Base-by-base conservation (phyloP, 2,113 vertebrate genomes). In the Heterochromis multidens region DNA sequence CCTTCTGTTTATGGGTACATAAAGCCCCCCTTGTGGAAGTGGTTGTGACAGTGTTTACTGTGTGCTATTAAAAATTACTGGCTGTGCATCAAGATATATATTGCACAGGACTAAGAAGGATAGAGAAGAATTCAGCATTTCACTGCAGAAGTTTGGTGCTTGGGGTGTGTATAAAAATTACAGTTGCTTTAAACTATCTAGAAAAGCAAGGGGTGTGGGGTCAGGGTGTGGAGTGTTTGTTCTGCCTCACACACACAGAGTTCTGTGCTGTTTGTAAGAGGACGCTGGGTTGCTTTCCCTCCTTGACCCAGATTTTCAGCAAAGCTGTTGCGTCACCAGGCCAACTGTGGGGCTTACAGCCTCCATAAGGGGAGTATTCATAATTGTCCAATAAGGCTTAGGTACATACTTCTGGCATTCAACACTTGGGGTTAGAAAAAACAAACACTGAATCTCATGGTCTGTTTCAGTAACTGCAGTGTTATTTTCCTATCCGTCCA, bases 241-340 rank as follows among this genome's bases (percentile, higher is more conserved):
- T 84, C 77, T 86, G 65, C 78, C 61, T 82, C 40, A 19, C 46
- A 88, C 61, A 62, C 70, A 76, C 76, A 40, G 77, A 88, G 57
- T 62, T 85, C 35, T 85, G 74, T 82, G 46, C 37, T 84, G 79
- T 83, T 86, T 94, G 92, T 93, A 91, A 93, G 84, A 62, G 84
- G 94, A 95, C 89, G 91, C 93, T 88, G 65, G 72, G 86, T 85
- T 54, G 76, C 43, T 90, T 91, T 93, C 79, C 86, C 80, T 90
- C 85, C 90, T 91, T 94, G 93, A 91, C 93, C 92, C 93, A 95
- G 90, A 94, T 96, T 93, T 92, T 87, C 84, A 52, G 81, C 67
- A 91, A 91, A 88, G 86, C 87, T 86, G 62, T 90, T 95, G 63
- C 85, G 23, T 91, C 90, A 87, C 46, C 49, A 67, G 85, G 60